phyloP scores from a whole-genome alignment of 2,113 vertebrate species.

The Anser brachyrhynchus region DNA sequence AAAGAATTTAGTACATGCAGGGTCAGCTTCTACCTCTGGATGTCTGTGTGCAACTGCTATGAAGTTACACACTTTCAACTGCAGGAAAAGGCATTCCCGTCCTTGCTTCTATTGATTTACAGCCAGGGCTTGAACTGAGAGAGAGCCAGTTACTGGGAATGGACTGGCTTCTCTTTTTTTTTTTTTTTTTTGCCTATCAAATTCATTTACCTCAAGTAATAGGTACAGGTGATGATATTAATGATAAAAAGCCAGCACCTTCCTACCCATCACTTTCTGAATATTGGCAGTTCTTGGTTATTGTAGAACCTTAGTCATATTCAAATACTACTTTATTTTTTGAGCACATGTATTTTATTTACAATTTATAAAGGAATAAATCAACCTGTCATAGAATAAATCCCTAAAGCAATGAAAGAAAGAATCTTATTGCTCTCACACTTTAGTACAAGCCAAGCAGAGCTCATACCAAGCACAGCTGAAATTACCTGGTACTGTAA shows the following conservation, averaged over 20 bases:
- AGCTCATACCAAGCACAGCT: neutral
- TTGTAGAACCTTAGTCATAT: neutral
- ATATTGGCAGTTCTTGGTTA: neutral
- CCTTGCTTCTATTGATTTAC: neutral
- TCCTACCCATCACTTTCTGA: neutral
- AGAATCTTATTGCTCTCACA: neutral
- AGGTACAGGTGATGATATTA: neutral
- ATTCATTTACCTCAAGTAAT: neutral
- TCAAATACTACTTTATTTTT: neutral
- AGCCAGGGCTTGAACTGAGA: neutral
- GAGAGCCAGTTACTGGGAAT: neutral
- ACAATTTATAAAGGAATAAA: slow-evolving; percentile 16
- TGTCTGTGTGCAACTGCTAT: neutral
- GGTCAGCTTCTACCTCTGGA: neutral
- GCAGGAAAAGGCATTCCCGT: neutral
- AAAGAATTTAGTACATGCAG: neutral
- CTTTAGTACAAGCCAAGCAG: neutral
- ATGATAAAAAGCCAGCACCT: neutral
- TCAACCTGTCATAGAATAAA: neutral
- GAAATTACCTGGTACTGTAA: slow-evolving; percentile 19
- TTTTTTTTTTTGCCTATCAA: neutral
- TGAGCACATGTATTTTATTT: neutral
- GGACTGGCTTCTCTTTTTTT: neutral
- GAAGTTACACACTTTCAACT: neutral
- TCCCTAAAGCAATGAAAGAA: neutral